Evolutionary conservation across 2,888 invertebrate genomes (phyloP).

Genomic region (Brachyopa scutellaris): DNA sequence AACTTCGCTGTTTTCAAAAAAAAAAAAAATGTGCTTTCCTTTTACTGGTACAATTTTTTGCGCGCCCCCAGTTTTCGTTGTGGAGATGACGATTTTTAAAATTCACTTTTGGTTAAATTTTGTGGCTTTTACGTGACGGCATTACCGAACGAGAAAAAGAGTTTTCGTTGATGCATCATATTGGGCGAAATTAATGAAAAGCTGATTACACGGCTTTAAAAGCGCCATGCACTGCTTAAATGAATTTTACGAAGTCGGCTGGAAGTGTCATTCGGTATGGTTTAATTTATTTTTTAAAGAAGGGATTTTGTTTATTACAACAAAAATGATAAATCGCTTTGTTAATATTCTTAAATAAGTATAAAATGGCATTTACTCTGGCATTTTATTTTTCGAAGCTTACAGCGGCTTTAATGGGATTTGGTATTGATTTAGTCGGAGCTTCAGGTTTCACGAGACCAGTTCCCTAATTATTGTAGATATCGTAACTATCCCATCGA

Average conservation of each 20-base stretch:
- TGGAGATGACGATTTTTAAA: constrained; percentile 40
- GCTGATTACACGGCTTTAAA: constrained; percentile 28
- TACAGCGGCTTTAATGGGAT: no score
- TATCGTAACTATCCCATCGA: no score
- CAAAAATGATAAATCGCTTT: no score
- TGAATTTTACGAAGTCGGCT: neutral
- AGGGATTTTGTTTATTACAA: no score
- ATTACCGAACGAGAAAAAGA: constrained; percentile 33
- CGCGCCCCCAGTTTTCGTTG: neutral
- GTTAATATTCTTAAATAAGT: no score
- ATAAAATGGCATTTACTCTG: no score
- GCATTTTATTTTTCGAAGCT: no score
- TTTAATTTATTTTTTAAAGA: no score
- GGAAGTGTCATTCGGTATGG: neutral
- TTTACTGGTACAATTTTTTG: constrained; percentile 7
- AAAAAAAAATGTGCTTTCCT: constrained; percentile 3
- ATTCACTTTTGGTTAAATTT: constrained; percentile 49
- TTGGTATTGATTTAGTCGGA: no score
- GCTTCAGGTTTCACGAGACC: no score
- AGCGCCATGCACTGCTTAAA: constrained; percentile 1
- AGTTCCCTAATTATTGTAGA: no score
- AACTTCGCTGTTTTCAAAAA: neutral
- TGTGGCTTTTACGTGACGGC: constrained; percentile 61
- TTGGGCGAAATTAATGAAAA: constrained; percentile 37
- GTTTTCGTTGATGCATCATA: constrained; percentile 33